Percentiles rank a stretch among this genome's conserved stretches.
phyloP scores from a whole-genome alignment of 2,113 vertebrate genomes.

The Piprites chloris region DNA sequence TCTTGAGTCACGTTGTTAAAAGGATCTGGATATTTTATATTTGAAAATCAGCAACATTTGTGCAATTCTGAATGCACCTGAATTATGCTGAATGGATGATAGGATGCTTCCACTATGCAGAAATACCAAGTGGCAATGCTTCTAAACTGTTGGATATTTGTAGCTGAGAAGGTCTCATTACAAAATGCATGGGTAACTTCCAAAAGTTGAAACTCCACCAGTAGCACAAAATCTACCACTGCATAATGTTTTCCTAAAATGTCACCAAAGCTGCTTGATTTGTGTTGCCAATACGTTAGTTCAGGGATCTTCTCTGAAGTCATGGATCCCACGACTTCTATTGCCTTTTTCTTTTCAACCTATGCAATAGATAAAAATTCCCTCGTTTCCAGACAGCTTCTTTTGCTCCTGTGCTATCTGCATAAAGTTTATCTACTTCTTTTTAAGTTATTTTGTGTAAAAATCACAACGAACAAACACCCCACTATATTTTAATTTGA shows the following conservation, averaged over 20 bases:
- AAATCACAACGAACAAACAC: fast-evolving
- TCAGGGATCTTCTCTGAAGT: neutral
- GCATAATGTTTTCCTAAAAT: neutral
- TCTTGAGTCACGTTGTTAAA: neutral
- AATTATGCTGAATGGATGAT: neutral
- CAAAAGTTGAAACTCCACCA: neutral
- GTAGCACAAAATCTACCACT: neutral
- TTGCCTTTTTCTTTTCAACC: neutral
- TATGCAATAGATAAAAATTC: neutral
- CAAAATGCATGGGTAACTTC: neutral
- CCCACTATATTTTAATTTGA: neutral
- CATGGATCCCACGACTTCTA: neutral
- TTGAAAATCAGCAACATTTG: neutral
- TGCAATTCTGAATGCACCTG: neutral
- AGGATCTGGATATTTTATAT: neutral
- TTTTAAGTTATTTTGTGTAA: neutral
- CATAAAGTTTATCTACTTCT: neutral
- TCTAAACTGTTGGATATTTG: neutral
- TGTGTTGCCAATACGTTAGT: neutral
- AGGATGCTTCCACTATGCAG: neutral
- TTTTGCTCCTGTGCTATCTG: neutral
- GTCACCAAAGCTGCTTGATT: neutral
- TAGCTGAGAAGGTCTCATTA: neutral
- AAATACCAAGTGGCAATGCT: neutral
- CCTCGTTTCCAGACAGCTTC: neutral